Percentiles rank a stretch among this genome's conserved stretches.
Evolutionary conservation across 2,797 vertebrate genomes (phyloP).

Genomic region (Poeciliopsis paucimaculata): DNA sequence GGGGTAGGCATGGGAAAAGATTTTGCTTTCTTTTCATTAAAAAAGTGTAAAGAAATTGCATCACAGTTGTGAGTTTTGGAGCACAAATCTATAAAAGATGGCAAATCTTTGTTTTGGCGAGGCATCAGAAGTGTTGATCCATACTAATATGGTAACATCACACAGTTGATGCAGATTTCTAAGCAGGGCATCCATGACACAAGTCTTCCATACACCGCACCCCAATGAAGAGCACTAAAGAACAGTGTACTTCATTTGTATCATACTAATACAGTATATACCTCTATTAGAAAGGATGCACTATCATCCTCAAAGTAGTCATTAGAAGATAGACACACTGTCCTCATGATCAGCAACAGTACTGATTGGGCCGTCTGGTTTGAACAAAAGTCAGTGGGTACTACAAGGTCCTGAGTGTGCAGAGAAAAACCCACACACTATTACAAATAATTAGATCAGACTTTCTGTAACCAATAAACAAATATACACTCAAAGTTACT

Average conservation of each 20-base stretch:
- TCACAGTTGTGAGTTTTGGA: neutral
- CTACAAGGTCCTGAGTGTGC: neutral
- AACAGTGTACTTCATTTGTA: neutral
- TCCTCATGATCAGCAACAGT: neutral
- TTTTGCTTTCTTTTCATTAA: neutral
- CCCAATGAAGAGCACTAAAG: neutral
- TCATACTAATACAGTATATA: neutral
- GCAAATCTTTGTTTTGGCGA: neutral
- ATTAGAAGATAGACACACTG: neutral
- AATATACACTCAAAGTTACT: neutral
- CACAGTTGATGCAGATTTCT: neutral
- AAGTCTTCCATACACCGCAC: neutral
- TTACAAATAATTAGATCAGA: neutral
- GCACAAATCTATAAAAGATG: neutral
- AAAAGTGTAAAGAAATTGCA: neutral
- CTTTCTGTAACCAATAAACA: neutral
- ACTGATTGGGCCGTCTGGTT: neutral
- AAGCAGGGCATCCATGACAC: neutral
- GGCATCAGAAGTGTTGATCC: neutral
- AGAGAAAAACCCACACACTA: neutral
- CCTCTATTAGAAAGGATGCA: neutral
- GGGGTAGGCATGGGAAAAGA: slow-evolving; percentile 41
- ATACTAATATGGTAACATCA: neutral
- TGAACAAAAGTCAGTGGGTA: neutral
- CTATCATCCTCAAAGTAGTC: neutral